Conservation (phyloP, 2,888 invertebrate genomes). For the Mesochorus sp. region DNA sequence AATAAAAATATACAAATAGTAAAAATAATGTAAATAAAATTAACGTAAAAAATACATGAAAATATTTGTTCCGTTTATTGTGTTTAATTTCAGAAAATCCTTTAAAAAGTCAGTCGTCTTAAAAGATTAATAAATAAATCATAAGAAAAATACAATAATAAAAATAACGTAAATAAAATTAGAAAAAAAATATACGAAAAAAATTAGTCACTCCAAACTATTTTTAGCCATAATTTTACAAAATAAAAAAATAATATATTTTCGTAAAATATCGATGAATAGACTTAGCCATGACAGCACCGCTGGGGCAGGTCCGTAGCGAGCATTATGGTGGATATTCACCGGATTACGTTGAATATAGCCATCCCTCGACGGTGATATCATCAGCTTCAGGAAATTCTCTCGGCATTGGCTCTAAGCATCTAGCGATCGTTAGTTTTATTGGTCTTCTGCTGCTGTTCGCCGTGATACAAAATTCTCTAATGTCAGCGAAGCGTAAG, state of each 20-base stretch:
- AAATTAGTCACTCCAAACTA: not conserved
- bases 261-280: not conserved
- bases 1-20: too few species aligned
- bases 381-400: constrained; percentile 67
- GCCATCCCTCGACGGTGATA: constrained; percentile 64
- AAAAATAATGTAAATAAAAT: too few species aligned
- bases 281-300: constrained; percentile 36
- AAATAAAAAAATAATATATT: too few species aligned
- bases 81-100: too few species aligned
- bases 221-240: not conserved
- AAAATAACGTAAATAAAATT: too few species aligned
- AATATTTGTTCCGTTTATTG: too few species aligned
- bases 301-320: constrained; percentile 66
- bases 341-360: constrained; percentile 66
- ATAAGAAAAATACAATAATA: too few species aligned
- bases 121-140: too few species aligned
- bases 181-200: too few species aligned
- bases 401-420: constrained; percentile 74
- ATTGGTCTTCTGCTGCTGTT: constrained; percentile 79
- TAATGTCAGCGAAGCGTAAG: constrained; percentile 74
- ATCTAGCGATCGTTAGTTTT: constrained; percentile 78
- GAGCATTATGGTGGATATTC: constrained; percentile 69
- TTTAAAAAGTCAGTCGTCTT: too few species aligned
- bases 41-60: too few species aligned
- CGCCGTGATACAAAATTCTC: constrained; percentile 78